phyloP scores from a whole-genome alignment of 1,140 invertebrate species.

The Tetramorium alpestre region DNA sequence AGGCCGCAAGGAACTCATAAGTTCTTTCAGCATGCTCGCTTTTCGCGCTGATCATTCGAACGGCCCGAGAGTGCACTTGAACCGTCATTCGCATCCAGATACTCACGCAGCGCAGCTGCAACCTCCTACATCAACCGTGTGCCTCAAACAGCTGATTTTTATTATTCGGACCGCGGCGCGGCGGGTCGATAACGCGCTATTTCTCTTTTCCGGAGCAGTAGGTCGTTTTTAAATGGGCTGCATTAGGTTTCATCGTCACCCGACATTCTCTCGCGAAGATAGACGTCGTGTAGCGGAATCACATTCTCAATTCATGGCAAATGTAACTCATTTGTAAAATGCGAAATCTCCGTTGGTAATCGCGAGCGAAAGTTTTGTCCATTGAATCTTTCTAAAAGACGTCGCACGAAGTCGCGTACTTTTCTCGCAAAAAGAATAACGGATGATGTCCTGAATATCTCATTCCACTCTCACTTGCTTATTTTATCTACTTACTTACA shows the following conservation, averaged over 20 bases:
- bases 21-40: neutral
- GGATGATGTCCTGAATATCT: neutral
- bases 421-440: constrained; percentile 1
- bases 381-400: constrained; percentile 7
- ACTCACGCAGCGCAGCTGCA: neutral
- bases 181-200: neutral
- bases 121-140: neutral
- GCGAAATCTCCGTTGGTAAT: constrained; percentile 2
- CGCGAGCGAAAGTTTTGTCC: constrained; percentile 15
- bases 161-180: constrained; percentile 12
- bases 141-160: constrained; percentile 44
- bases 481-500: constrained; percentile 18
- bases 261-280: neutral
- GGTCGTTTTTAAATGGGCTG: neutral
- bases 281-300: neutral
- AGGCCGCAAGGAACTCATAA: neutral
- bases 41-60: constrained; percentile 10
- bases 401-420: neutral
- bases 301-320: neutral
- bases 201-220: neutral
- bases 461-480: neutral
- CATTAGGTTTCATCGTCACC: neutral
- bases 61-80: constrained; percentile 6
- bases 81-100: constrained; percentile 3
- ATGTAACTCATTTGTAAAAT: constrained; percentile 4